phyloP scores from a whole-genome alignment of 1,140 invertebrate species.

The Stegodyphus mimosarum region DNA sequence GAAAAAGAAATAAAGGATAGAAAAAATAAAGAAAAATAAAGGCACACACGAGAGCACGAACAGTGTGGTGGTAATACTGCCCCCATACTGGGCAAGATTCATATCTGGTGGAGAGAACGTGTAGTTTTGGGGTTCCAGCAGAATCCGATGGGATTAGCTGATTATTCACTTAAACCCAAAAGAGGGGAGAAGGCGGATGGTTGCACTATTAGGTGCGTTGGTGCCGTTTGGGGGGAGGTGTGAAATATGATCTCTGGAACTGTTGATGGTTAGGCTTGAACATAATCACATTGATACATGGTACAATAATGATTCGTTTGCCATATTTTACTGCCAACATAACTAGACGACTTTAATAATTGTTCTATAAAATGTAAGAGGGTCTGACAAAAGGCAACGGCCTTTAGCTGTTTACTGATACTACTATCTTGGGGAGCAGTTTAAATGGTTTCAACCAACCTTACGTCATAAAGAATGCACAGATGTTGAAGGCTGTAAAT shows the following conservation, averaged over 20 bases:
- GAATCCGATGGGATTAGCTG: conserved; percentile 38
- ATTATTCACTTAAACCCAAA: conserved; percentile 54
- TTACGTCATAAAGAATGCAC: too few relatives aligned
- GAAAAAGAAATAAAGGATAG: conserved; percentile 12
- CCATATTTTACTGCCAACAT: too few relatives aligned
- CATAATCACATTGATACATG: conserved; percentile 38
- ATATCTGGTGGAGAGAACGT: conserved; percentile 25
- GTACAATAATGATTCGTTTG: too few relatives aligned
- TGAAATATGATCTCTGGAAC: conserved; percentile 48
- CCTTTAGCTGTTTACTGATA: too few relatives aligned
- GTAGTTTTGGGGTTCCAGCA: conserved; percentile 18
- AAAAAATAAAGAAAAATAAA: conserved; percentile 5
- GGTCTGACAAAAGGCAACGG: too few relatives aligned
- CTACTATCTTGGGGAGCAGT: too few relatives aligned
- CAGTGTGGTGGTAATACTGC: not conserved
- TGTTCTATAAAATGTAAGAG: too few relatives aligned
- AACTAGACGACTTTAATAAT: too few relatives aligned
- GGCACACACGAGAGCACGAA: not conserved
- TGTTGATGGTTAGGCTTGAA: conserved; percentile 25
- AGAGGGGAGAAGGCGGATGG: not conserved
- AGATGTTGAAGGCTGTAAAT: too few relatives aligned
- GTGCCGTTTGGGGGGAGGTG: not conserved
- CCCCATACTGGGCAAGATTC: conserved; percentile 23
- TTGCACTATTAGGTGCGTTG: not conserved
- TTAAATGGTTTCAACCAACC: too few relatives aligned